These are phyloP conservation scores for Myanophis thanlyinensis DNA, from an alignment of 2,113 vertebrate genomes.

Conservation along the genomic window DNA sequence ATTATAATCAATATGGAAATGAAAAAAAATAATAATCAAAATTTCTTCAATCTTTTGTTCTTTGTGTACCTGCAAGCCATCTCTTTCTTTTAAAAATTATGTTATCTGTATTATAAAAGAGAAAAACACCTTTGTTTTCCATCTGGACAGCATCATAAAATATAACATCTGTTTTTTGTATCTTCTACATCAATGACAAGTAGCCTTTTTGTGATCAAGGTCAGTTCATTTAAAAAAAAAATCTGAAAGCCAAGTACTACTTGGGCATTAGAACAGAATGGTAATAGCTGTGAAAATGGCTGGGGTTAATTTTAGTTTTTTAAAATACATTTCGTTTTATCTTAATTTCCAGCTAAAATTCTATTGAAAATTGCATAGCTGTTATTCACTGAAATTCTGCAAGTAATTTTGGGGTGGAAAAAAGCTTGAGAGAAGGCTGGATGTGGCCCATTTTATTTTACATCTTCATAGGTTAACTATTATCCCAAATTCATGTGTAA, in stretches of 20 bases:
- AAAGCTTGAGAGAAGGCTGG: neutral
- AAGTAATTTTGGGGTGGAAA: neutral
- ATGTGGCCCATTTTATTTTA: neutral
- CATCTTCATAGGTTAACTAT: neutral
- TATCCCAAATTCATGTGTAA: neutral
- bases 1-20: conserved; percentile 8
- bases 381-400: neutral
- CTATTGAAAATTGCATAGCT: neutral
- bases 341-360: neutral
- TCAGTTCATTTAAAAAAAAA: neutral
- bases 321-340: neutral
- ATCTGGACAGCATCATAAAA: neutral
- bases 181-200: neutral
- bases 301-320: neutral
- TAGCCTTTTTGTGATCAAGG: neutral
- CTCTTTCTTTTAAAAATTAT: neutral
- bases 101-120: neutral
- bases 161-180: neutral
- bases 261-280: neutral
- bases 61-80: neutral
- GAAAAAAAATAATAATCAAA: neutral
- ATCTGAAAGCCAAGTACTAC: neutral
- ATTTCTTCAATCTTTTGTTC: conserved; percentile 1
- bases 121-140: neutral
- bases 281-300: neutral